These are phyloP conservation scores for Melinaea marsaeus DNA, from an alignment of 2,888 invertebrate species.

Conservation along the genomic window DNA sequence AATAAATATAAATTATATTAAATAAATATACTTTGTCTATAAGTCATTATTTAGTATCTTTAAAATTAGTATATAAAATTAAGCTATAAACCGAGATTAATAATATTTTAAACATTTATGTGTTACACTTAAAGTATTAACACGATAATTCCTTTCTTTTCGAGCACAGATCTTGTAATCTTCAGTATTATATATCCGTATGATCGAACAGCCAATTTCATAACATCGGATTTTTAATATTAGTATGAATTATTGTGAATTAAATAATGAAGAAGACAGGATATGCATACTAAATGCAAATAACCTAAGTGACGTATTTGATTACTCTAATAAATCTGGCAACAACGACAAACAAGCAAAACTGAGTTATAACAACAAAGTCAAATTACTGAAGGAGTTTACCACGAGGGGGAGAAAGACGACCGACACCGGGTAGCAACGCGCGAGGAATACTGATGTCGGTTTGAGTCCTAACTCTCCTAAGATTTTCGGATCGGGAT, in stretches of 20 bases:
- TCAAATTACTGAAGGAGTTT: constrained; percentile 77
- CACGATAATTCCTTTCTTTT: too few relatives aligned
- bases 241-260: neutral
- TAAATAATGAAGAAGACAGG: neutral
- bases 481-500: constrained; percentile 77
- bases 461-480: constrained; percentile 63
- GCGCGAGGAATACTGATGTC: constrained; percentile 69
- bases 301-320: constrained; percentile 58
- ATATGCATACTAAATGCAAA: constrained; percentile 24
- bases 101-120: too few relatives aligned
- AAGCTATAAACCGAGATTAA: too few relatives aligned
- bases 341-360: constrained; percentile 72
- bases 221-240: neutral
- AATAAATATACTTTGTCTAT: too few relatives aligned
- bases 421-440: constrained; percentile 65
- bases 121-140: too few relatives aligned
- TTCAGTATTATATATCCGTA: neutral
- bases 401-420: constrained; percentile 57
- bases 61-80: too few relatives aligned
- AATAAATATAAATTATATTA: too few relatives aligned
- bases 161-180: too few relatives aligned
- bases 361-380: constrained; percentile 78
- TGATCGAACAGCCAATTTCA: neutral
- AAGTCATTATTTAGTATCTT: too few relatives aligned
- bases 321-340: constrained; percentile 74